Base-by-base conservation (phyloP, 2,797 vertebrate species). In the Danio choprae region DNA sequence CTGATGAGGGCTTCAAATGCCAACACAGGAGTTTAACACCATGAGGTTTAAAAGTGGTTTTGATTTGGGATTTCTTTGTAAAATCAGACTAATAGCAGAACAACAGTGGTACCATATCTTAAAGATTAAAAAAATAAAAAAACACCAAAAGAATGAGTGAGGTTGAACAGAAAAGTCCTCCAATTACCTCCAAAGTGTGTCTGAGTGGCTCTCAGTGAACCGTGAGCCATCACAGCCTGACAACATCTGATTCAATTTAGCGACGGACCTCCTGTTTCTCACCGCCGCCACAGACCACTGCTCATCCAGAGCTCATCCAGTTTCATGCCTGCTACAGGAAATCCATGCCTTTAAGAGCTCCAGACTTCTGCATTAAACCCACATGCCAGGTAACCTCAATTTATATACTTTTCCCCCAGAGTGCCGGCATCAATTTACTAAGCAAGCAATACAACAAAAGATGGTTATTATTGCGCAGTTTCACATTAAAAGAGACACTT, bases 181-280 rank as follows among this genome's bases (percentile, higher is more conserved):
- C 86, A 85, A 85, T 86, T 85, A 86, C 83, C 74, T 70, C 55
- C 53, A 70, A 60, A 53, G 77, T 72, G 81, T 55, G 74, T 59
- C 71, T 69, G 55, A 65, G 51, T 36, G 44, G 58, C 44, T 68
- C 60, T 65, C 20, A 71, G 22, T 77, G 74, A 80, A 87, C 79
- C 72, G 77, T 73, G 63, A 79, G 56, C 43, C 53, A 73, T 63
- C 76, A 62, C 43, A 84, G 79, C 62, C 20, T 36, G 63, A 77
- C 68, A 80, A 60, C 71, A 73, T 81, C 79, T 74, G 58, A 83
- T 74, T 75, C 50, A 51, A 59, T 77, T 50, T 68, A 77, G 71
- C 11, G 50, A 48, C 36, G 41, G 75, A 81, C 71, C 70, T 77
- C 51, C 11, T 53, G 51, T 15, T 56, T 20, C 48, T 64, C 38